Base-by-base conservation (phyloP, 2,797 vertebrate genomes). In the Danio jaintianensis region DNA sequence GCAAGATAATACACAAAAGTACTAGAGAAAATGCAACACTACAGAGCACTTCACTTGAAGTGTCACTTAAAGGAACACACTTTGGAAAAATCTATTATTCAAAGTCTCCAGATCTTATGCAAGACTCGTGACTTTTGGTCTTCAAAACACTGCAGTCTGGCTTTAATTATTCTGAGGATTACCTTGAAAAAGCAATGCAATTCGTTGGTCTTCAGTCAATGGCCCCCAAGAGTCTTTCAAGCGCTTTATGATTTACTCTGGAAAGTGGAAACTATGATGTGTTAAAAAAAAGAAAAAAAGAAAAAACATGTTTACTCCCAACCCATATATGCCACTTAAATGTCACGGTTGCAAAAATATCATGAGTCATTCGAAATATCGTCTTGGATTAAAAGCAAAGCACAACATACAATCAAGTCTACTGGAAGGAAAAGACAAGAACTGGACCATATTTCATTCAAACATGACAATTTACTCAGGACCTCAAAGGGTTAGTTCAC, bases 201-300 rank as follows among this genome's bases (percentile, higher is more conserved):
- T 42, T 75, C 43, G 50, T 52, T 61, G 52, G 20, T 58, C 79
- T 74, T 68, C 43, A 36, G 18, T 64, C 58, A 63, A 68, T 52
- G 29, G 52, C 43, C 15, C 43, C 58, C 47, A 9, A 20, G 45
- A 40, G 64, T 29, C 5, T 63, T 53, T 45, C 38, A 2, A 72
- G 20, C 13, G n/a, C 56, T 18, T 43, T 71, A 36, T 53, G 45
- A 52, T 62, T 70, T 58, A 42, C 43, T 53, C 18, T 43, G 36
- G 18, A 70, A 64, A 62, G 58, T 53, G 48, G 68, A 64, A 79
- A 79, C 58, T 64, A 43, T 40, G 43, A 59, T 78, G 42, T 42
- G 29, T 59, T 55, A 29, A 12, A 53, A 55, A 5, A 29, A 22
- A 47, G 1, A 20, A 18, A 36, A 20, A 7, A 42, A n/a, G 45